Percentiles rank a stretch among this genome's conserved stretches.
phyloP scores from a whole-genome alignment of 2,888 invertebrate genomes.

The Synanthedon myopaeformis region DNA sequence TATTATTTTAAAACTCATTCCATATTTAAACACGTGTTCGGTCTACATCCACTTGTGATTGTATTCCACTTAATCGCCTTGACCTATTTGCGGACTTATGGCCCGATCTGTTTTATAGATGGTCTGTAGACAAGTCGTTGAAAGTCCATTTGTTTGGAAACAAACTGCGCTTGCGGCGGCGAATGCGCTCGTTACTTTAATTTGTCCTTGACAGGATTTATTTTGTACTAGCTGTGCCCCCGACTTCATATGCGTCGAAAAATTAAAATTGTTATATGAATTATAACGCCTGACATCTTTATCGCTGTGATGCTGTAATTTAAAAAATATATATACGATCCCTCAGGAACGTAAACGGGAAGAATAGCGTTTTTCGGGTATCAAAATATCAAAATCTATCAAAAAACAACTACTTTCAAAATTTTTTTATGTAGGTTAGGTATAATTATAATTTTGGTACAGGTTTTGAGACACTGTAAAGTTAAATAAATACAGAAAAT shows the following conservation, averaged over 20 bases:
- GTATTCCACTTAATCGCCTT: constrained; percentile 13
- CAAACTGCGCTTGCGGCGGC: background rate
- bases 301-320: too few species aligned
- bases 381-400: too few species aligned
- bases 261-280: too few species aligned
- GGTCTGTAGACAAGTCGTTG: constrained; percentile 15
- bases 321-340: too few species aligned
- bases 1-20: background rate
- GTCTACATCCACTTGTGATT: constrained; percentile 2
- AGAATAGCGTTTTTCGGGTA: too few species aligned
- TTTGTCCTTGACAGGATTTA: constrained; percentile 35
- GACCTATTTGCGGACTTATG: constrained; percentile 3
- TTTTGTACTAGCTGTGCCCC: constrained; percentile 3
- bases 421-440: too few species aligned
- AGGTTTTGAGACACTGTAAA: too few species aligned
- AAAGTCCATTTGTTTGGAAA: constrained; percentile 8
- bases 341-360: too few species aligned
- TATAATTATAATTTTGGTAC: too few species aligned
- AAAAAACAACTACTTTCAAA: too few species aligned
- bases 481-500: too few species aligned
- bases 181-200: background rate
- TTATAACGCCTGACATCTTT: too few species aligned
- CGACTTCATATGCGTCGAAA: constrained; percentile 9
- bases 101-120: constrained; percentile 17
- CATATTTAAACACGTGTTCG: background rate